phyloP scores from a whole-genome alignment of 2,113 vertebrate species.

The Chloropsis hardwickii region DNA sequence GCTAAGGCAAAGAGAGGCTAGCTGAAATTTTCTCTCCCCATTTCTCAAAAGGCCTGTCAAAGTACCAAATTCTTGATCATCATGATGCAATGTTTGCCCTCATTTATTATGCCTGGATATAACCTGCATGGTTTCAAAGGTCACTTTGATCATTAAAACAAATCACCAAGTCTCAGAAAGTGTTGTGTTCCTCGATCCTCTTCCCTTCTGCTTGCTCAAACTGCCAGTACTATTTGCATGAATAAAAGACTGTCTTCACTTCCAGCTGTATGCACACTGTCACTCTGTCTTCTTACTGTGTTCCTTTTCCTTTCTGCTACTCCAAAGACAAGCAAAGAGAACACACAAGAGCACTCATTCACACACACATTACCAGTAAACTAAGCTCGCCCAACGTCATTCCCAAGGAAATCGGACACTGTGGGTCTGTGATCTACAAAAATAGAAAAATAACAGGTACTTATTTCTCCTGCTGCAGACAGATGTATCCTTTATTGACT shows the following conservation, averaged over 20 bases:
- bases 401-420: slow-evolving; percentile 86
- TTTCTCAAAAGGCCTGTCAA: not conserved
- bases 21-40: not conserved
- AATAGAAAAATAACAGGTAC: not conserved
- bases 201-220: not conserved
- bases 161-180: not conserved
- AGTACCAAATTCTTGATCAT: not conserved
- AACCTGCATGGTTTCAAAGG: not conserved
- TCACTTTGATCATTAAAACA: not conserved
- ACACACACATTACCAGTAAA: slow-evolving; percentile 80
- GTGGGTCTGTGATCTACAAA: slow-evolving; percentile 85
- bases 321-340: not conserved
- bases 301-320: not conserved
- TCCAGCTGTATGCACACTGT: not conserved
- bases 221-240: not conserved
- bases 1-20: not conserved
- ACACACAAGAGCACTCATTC: not conserved
- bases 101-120: not conserved
- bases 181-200: not conserved
- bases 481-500: not conserved
- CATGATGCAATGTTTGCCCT: not conserved
- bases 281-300: rapidly evolving
- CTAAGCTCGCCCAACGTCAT: slow-evolving; percentile 90
- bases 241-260: not conserved
- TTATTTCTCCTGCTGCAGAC: not conserved